phyloP scores from a whole-genome alignment of 2,113 vertebrate genomes.

The Epinephelus moara region DNA sequence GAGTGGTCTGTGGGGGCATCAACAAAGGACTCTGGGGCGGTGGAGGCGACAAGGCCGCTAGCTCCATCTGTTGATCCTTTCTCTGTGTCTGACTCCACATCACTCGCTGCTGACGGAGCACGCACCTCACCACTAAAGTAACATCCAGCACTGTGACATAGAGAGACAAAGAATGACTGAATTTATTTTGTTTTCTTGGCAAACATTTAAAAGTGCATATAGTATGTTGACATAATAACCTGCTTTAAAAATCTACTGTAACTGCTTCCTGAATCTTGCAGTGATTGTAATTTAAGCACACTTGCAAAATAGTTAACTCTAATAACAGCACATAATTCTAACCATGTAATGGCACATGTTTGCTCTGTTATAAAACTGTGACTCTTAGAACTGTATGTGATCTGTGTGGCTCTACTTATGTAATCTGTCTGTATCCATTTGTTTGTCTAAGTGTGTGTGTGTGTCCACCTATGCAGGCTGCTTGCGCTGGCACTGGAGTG shows the following conservation, averaged over 20 bases:
- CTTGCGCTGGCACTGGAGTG: constrained; percentile 88
- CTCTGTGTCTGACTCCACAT: constrained; percentile 86
- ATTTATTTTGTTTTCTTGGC: background rate
- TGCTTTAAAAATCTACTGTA: background rate
- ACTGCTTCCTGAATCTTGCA: background rate
- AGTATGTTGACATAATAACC: background rate
- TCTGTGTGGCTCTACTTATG: background rate
- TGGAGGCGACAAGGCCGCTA: background rate
- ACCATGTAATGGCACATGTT: background rate
- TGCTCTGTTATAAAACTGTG: background rate
- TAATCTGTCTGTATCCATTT: background rate
- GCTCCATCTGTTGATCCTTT: constrained; percentile 53
- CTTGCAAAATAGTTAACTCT: background rate
- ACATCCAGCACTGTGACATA: constrained; percentile 90
- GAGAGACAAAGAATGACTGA: constrained; percentile 17
- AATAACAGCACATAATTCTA: too few relatives aligned
- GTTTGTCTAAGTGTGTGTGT: background rate
- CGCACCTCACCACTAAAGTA: constrained; percentile 94
- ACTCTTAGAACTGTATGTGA: background rate
- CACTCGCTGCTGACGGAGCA: constrained; percentile 83
- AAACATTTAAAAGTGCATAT: background rate
- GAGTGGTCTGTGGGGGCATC: constrained; percentile 20
- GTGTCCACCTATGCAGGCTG: constrained; percentile 90
- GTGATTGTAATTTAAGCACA: background rate
- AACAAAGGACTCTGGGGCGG: constrained; percentile 30